phyloP scores from a whole-genome alignment of 2,113 vertebrate species.

The Azemiops feae region DNA sequence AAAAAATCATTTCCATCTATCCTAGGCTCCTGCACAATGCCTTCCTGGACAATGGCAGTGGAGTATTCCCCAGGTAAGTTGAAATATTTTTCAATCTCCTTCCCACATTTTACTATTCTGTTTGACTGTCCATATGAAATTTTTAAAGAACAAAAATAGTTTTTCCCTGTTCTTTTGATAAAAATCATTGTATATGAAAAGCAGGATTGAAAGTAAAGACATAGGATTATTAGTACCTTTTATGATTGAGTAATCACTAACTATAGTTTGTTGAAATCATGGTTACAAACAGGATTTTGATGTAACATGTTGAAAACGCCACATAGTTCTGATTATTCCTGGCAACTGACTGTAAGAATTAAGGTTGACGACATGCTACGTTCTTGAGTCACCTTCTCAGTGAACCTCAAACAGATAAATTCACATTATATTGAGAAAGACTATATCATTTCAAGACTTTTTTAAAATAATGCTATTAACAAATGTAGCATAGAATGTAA shows the following conservation, averaged over 20 bases:
- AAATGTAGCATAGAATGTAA: background rate
- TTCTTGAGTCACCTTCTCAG: background rate
- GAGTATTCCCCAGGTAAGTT: conserved; percentile 74
- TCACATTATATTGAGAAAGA: background rate
- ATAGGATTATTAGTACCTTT: background rate
- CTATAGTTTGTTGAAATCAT: background rate
- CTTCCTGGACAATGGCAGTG: conserved; percentile 75
- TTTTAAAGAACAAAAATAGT: background rate
- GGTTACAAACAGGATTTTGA: background rate
- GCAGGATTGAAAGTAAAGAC: background rate
- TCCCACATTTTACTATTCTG: background rate
- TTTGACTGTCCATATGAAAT: background rate
- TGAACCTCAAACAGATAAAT: background rate
- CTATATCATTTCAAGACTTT: background rate
- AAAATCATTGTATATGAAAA: background rate
- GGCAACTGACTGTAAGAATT: background rate
- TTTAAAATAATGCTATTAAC: background rate
- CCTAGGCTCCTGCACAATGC: conserved; percentile 72
- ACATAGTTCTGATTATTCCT: background rate
- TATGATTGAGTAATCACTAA: background rate
- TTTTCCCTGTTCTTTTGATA: background rate
- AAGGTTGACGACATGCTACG: background rate
- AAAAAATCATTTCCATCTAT: background rate
- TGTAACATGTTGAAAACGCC: background rate
- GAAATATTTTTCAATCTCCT: background rate